These are phyloP conservation scores for Magallana nippona DNA, from an alignment of 2,888 invertebrate species.

Conservation along the genomic window DNA sequence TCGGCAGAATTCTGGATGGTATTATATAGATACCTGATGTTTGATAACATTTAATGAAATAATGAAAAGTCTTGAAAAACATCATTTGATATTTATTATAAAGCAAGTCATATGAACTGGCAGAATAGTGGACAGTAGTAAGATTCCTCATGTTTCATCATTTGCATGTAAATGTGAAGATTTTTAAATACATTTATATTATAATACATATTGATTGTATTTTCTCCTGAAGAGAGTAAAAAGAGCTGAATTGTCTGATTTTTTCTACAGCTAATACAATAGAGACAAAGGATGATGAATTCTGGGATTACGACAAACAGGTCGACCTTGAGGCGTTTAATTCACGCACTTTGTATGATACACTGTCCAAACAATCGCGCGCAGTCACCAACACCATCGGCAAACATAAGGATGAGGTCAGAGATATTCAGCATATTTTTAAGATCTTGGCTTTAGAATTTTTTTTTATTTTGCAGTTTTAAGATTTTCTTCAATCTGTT, in stretches of 20 bases:
- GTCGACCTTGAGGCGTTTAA: constrained; percentile 77
- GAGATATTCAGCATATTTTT: neutral
- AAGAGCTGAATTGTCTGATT: no score
- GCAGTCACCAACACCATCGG: constrained; percentile 74
- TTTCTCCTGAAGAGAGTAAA: neutral
- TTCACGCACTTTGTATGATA: constrained; percentile 74
- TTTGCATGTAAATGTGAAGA: no score
- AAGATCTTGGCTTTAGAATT: no score
- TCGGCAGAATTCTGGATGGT: constrained; percentile 63
- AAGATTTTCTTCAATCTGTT: neutral
- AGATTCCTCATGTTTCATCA: no score
- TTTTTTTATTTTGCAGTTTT: neutral
- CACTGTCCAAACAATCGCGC: constrained; percentile 73
- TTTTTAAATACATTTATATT: neutral
- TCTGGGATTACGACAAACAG: constrained; percentile 79
- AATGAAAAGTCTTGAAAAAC: no score
- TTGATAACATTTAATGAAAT: no score
- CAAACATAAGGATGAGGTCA: constrained; percentile 77
- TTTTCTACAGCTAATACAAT: constrained; percentile 59
- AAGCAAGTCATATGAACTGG: neutral
- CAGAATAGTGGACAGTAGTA: constrained; percentile 61
- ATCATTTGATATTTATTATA: no score
- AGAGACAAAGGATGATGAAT: constrained; percentile 74
- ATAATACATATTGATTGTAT: neutral
- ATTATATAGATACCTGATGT: no score